Percentiles rank a stretch among this genome's conserved stretches.
phyloP scores from a whole-genome alignment of 64 coral and sea anemone species.

The Montipora foliosa region DNA sequence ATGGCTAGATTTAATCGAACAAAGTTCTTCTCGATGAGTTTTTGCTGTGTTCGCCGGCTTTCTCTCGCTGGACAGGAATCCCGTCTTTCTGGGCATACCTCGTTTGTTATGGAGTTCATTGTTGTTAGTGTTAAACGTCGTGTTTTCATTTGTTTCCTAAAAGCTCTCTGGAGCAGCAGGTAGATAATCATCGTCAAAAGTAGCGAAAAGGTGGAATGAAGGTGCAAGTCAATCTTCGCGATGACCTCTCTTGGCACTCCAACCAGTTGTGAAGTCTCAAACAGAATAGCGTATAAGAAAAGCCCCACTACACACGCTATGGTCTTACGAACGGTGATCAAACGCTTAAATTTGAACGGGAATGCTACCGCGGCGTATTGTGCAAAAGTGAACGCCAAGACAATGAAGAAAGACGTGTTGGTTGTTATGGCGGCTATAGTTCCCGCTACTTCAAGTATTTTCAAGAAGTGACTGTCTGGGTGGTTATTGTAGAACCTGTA shows the following conservation, averaged over 20 bases:
- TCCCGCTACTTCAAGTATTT: too few species aligned
- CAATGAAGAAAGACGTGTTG: slow-evolving; percentile 73
- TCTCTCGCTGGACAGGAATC: not conserved
- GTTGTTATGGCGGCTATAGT: not conserved
- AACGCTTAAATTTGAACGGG: slow-evolving; percentile 61
- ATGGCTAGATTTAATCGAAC: slow-evolving; percentile 77
- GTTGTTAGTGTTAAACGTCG: slow-evolving; percentile 4
- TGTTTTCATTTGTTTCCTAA: slow-evolving; percentile 48
- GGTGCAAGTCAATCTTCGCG: slow-evolving; percentile 54
- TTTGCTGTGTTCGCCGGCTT: not conserved
- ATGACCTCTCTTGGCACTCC: slow-evolving; percentile 45
- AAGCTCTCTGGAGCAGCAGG: slow-evolving; percentile 57
- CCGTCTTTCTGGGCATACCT: not conserved
- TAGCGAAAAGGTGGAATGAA: slow-evolving; percentile 74
- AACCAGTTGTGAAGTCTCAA: slow-evolving; percentile 17
- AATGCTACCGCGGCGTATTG: slow-evolving; percentile 79
- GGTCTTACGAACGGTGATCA: slow-evolving; percentile 40
- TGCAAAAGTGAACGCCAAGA: slow-evolving; percentile 80
- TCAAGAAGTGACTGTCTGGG: too few species aligned
- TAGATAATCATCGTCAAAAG: slow-evolving; percentile 61
- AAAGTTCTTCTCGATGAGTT: slow-evolving; percentile 60
- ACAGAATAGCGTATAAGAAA: slow-evolving; percentile 52
- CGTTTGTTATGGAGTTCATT: not conserved
- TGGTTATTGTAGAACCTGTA: slow-evolving; percentile 44
- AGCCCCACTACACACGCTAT: slow-evolving; percentile 33